These are phyloP conservation scores for Cacoxenus indagator DNA, from an alignment of 2,888 invertebrate genomes.

Conservation along the genomic window DNA sequence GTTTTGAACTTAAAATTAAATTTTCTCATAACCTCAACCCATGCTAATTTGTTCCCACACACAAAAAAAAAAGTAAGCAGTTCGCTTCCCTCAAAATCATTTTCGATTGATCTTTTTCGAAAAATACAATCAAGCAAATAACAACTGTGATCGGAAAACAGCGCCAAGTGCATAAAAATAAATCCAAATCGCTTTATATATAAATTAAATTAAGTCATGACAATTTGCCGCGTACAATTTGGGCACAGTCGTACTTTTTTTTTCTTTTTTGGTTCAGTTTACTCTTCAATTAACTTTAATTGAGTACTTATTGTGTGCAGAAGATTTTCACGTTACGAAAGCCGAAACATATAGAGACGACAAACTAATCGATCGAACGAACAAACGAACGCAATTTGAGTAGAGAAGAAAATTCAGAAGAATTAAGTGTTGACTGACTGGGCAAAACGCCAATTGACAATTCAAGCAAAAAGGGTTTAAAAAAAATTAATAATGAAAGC, in stretches of 20 bases:
- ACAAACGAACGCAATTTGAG: slow-evolving; percentile 59
- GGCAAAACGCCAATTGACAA: slow-evolving; percentile 51
- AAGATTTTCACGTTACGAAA: neutral
- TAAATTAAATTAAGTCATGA: slow-evolving; percentile 60
- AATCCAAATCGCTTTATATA: slow-evolving; percentile 35
- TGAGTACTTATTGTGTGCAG: slow-evolving; percentile 31
- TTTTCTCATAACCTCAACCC: neutral
- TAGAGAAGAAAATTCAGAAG: slow-evolving; percentile 30
- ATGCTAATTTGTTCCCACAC: neutral
- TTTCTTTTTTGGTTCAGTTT: slow-evolving; percentile 23
- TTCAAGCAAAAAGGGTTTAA: neutral
- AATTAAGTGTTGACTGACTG: slow-evolving; percentile 52
- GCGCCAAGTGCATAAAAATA: slow-evolving; percentile 18
- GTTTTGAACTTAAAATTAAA: too few relatives aligned
- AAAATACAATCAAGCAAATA: slow-evolving; percentile 13
- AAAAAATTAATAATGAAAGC: neutral
- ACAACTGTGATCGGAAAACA: slow-evolving; percentile 31
- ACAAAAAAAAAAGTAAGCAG: neutral
- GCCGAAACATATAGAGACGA: neutral
- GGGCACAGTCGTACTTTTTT: neutral
- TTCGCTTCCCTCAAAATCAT: neutral
- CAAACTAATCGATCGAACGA: slow-evolving; percentile 19
- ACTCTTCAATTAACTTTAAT: slow-evolving; percentile 59
- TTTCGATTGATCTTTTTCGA: slow-evolving; percentile 17
- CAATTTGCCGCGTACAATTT: slow-evolving; percentile 34